Conservation (phyloP, 2,797 vertebrate species). For the Hipposideros larvatus region DNA sequence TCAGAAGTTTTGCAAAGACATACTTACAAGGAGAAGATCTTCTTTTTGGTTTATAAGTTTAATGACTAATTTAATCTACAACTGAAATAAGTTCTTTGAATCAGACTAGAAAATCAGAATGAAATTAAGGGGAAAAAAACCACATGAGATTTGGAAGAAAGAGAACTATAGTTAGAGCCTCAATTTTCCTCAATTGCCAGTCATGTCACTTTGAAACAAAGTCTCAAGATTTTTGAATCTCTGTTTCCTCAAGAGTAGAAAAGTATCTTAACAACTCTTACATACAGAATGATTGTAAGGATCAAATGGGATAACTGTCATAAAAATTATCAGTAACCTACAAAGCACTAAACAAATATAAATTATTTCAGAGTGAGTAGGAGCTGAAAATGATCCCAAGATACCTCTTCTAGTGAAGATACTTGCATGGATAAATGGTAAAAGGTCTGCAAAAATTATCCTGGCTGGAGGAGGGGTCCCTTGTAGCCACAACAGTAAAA, state of each 20-base stretch:
- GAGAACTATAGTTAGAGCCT: not conserved
- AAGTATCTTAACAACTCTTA: not conserved
- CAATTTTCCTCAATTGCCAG: not conserved
- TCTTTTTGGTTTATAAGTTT: slow-evolving; percentile 14
- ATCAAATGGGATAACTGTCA: not conserved
- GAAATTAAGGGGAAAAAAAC: not conserved
- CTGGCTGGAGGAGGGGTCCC: not conserved
- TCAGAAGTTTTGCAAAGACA: slow-evolving; percentile 41
- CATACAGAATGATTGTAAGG: not conserved
- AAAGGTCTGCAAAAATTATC: not conserved
- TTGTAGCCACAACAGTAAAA: not conserved
- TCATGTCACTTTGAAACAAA: not conserved
- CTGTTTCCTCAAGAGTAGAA: slow-evolving; percentile 42
- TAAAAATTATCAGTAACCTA: slow-evolving; percentile 33
- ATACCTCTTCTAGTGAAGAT: not conserved
- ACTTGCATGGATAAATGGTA: not conserved
- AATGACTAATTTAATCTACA: not conserved
- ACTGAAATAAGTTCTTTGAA: slow-evolving; percentile 43
- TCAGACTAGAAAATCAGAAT: not conserved
- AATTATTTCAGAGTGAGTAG: slow-evolving; percentile 33
- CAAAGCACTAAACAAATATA: slow-evolving; percentile 42
- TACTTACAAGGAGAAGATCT: not conserved
- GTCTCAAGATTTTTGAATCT: not conserved
- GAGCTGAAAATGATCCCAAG: not conserved
- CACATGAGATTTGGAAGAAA: not conserved